Evolutionary conservation across 2,113 vertebrate genomes (phyloP), one percentile per base, ranked within the genome.

Genomic region (Pelecanoides urinatrix): DNA sequence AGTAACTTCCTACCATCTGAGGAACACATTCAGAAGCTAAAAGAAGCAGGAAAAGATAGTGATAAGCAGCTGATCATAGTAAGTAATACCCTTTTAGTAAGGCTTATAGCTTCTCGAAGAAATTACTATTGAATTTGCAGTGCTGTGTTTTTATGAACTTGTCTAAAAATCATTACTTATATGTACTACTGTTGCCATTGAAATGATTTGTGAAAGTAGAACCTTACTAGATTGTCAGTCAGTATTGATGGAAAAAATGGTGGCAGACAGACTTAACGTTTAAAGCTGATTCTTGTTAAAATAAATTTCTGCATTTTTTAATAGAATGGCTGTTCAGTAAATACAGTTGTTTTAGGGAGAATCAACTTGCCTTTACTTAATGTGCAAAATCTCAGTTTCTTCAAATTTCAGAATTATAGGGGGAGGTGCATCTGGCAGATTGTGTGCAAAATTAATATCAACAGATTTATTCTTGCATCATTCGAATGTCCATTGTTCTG

Each of bases 61-160:
- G 97, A 98, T 93, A 99, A 98, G 86, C 99, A 99, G 94, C 98
- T 99, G 67, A 97, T 98, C 67, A 99, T 98, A 95, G 99, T 99
- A 97, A 99, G 99, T 98, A 90, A 84, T 52, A 71, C 53, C 38
- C 22, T 85, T 71, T 76, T 55, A 75, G 16, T 72, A 23, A 78
- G 63, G 59, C 34, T 85, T 84, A 65, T 2, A 79, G 23, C 22
- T 93, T 82, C 68, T 96, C 1, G 3, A 82, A 59, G 13, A 76
- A 77, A 86, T 80, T 73, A 18, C 27, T 86, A 96, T 22, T 88
- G 71, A 92, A 36, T 85, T 91, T 92, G 22, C 59, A 63, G 22
- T 47, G 59, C 38, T 79, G 32, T 81, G 34, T 71, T 84, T 72
- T 86, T 81, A 65, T 13, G 6, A 75, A 78, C 36, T 44, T 74